Conservation (phyloP, 2,888 invertebrate genomes). For the Herminia tarsipennalis region DNA sequence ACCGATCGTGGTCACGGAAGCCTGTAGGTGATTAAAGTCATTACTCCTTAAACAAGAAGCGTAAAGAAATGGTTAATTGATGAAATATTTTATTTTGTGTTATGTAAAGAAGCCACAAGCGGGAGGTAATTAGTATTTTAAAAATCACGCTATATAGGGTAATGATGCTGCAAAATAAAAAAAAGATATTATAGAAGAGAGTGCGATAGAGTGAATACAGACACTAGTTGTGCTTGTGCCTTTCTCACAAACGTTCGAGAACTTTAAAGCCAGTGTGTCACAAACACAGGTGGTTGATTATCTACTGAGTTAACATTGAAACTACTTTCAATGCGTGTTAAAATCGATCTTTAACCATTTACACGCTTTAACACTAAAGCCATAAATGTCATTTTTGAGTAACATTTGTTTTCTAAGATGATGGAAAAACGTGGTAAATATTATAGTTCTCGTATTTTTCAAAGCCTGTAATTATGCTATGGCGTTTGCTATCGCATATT, state of each 20-base stretch:
- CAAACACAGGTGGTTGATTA: constrained; percentile 43
- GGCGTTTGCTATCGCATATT: constrained; percentile 37
- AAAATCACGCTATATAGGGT: no score
- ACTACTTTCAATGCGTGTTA: constrained; percentile 19
- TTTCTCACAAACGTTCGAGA: not conserved
- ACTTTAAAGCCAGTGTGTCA: constrained; percentile 23
- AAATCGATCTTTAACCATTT: not conserved
- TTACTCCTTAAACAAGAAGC: no score
- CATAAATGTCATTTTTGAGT: constrained; percentile 8
- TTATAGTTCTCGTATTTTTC: constrained; percentile 38
- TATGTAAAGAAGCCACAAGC: no score
- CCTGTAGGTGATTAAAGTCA: no score
- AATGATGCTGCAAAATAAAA: no score
- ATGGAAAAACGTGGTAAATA: constrained; percentile 7
- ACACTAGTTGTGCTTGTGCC: no score
- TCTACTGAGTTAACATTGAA: constrained; percentile 36
- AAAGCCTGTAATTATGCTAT: constrained; percentile 40
- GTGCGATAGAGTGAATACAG: no score
- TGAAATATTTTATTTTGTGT: no score
- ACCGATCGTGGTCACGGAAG: no score
- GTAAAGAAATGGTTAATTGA: no score
- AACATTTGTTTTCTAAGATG: not conserved
- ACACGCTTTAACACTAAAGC: not conserved
- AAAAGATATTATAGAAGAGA: no score
- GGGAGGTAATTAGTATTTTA: no score